phyloP scores from a whole-genome alignment of 1,140 invertebrate genomes.

The Macrobrachium rosenbergii region DNA sequence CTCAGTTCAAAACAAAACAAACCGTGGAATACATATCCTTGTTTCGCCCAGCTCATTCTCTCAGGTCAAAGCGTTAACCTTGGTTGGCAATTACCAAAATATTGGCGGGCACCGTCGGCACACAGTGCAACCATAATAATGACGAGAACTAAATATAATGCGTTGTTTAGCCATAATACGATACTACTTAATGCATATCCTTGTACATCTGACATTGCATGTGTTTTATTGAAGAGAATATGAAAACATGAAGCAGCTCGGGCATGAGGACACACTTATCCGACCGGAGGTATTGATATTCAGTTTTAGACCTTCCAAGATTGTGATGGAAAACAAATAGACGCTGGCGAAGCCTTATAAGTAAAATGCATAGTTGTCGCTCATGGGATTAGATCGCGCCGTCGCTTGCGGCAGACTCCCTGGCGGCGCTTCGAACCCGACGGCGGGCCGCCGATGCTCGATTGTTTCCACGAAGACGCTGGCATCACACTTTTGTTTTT shows the following conservation, averaged over 20 bases:
- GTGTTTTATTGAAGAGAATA: neutral
- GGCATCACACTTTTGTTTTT: constrained; percentile 61
- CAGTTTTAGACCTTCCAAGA: constrained; percentile 44
- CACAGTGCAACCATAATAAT: no score
- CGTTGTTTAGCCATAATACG: no score
- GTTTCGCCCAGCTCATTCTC: no score
- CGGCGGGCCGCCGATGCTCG: constrained; percentile 1
- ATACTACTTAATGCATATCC: no score
- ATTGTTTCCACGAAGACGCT: constrained; percentile 57
- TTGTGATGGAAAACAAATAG: constrained; percentile 70
- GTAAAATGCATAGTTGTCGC: constrained; percentile 25
- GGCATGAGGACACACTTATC: neutral
- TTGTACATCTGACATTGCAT: neutral
- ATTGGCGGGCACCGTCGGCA: no score
- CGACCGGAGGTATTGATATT: constrained; percentile 47
- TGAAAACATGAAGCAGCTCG: neutral
- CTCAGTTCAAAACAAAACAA: no score
- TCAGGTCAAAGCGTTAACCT: no score
- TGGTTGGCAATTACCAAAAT: no score
- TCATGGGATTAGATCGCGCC: neutral
- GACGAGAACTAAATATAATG: no score
- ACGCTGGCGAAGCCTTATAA: constrained; percentile 59
- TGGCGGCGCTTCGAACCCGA: neutral
- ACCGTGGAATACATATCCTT: no score
- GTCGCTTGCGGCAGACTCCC: neutral